Base-by-base conservation (phyloP, 2,888 invertebrate genomes). In the Ornithoptera priamus region DNA sequence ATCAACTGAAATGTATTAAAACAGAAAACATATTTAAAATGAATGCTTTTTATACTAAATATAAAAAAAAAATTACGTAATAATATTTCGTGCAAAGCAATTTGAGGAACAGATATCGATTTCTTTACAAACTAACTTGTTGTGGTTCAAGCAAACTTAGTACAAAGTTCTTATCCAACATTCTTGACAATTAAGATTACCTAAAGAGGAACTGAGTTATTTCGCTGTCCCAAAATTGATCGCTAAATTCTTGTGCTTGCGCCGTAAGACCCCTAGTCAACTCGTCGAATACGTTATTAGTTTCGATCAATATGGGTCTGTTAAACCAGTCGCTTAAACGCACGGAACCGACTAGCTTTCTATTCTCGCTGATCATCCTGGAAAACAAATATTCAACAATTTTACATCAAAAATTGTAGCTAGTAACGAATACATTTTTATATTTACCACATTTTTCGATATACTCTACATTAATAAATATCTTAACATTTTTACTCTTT, bases 221-320 rank as follows among this genome's bases (percentile, higher is more conserved):
- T 91, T 97, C 97, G 70, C 93, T 93, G 76, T 96, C 96, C 87
- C 96, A 96, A 85, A 93, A 96, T 74, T 95, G 95, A 85, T 98
- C 97, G 72, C 96, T 95, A 75, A 94, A 94, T 79, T 96, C 94
- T 85, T 96, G 94, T 0, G 95, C 95, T 81, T 98, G 97, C 18
- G 95, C 95, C 4, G 95, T 92, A 79, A 97, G 92, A 10, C 97
- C 97, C 86, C 97, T 91, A 1, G 95, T 93, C 67, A 97, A 91
- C 72, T 95, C 94, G 82, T 96, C 96, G 78, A 96, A 95, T 66
- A 94, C 94, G 73, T 94, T 89, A 24, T 92, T 93, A 63, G 94
- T 87, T 81, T 96, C 96, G 36, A 96, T 84, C 24, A 96, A 82
- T 0, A 93, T 88, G 0, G 96, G 96, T 63, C 95, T 85, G 80